Percentiles rank a stretch among this genome's conserved stretches.
Evolutionary conservation across 2,113 vertebrate species (phyloP).

Genomic region (Cyanoderma ruficeps): DNA sequence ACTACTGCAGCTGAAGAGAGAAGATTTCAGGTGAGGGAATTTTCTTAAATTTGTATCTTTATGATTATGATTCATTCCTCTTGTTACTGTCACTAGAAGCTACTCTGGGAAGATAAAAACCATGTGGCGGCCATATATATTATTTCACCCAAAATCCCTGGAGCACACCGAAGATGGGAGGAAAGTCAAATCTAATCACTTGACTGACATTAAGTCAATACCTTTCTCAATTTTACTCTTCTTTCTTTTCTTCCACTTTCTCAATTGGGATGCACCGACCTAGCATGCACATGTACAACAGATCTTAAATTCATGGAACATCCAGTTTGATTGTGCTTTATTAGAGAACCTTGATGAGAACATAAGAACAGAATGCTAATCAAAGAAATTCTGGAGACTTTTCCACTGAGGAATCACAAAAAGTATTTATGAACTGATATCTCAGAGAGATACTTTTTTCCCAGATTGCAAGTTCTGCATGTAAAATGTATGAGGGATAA

Average conservation of each 20-base stretch:
- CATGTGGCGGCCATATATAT: background rate
- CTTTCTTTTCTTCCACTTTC: background rate
- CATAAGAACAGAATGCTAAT: background rate
- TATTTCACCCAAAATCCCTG: background rate
- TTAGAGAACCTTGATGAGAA: background rate
- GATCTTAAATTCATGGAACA: background rate
- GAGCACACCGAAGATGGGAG: background rate
- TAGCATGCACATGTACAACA: background rate
- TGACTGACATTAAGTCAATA: background rate
- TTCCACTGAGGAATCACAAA: background rate
- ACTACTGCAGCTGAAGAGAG: background rate
- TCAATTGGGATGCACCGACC: background rate
- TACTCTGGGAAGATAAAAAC: background rate
- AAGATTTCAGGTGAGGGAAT: background rate
- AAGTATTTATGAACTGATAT: background rate
- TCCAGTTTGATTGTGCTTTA: background rate
- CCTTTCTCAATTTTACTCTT: background rate
- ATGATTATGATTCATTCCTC: background rate
- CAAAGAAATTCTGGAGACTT: background rate
- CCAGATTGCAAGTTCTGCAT: background rate
- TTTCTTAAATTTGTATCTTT: background rate
- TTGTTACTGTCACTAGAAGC: background rate
- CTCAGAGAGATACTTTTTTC: background rate
- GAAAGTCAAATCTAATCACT: constrained; percentile 3
- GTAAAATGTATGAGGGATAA: background rate